Evolutionary conservation across 2,113 vertebrate genomes (phyloP).

Genomic region (Poeciliopsis occidentalis): DNA sequence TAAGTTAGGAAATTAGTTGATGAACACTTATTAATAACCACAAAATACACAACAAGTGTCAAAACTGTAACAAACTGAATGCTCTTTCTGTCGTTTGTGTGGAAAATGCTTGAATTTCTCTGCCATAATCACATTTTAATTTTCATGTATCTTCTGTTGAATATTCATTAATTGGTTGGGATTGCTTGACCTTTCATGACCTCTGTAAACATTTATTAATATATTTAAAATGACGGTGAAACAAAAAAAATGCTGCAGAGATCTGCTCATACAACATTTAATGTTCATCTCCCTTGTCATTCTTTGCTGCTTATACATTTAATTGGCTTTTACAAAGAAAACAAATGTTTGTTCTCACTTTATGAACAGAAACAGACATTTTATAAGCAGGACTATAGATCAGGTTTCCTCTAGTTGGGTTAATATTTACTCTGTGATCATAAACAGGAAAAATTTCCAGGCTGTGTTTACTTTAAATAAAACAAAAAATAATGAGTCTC

Average conservation of each 20-base stretch:
- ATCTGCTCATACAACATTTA: slow-evolving; percentile 23
- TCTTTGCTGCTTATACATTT: slow-evolving; percentile 25
- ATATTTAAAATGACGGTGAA: too few species aligned
- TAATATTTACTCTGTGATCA: slow-evolving; percentile 39
- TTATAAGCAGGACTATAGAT: slow-evolving; percentile 43
- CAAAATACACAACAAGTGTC: too few species aligned
- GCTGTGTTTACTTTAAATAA: slow-evolving; percentile 35
- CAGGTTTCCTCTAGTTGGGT: slow-evolving; percentile 3
- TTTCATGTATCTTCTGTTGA: too few species aligned
- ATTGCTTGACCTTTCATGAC: too few species aligned
- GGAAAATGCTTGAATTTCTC: too few species aligned
- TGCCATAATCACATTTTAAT: too few species aligned
- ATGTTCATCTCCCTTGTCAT: background rate
- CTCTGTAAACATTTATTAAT: too few species aligned
- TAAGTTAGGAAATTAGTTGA: too few species aligned
- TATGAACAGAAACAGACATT: slow-evolving; percentile 27
- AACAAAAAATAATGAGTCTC: slow-evolving; percentile 43
- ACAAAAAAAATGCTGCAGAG: background rate
- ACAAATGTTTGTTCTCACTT: slow-evolving; percentile 45
- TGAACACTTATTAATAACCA: too few species aligned
- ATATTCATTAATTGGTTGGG: too few species aligned
- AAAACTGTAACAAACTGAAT: too few species aligned
- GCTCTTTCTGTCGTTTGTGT: too few species aligned
- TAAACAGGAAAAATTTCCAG: slow-evolving; percentile 17
- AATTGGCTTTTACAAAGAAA: slow-evolving; percentile 29